phyloP scores from a whole-genome alignment of 2,888 invertebrate species.

The Diarsia mendica region DNA sequence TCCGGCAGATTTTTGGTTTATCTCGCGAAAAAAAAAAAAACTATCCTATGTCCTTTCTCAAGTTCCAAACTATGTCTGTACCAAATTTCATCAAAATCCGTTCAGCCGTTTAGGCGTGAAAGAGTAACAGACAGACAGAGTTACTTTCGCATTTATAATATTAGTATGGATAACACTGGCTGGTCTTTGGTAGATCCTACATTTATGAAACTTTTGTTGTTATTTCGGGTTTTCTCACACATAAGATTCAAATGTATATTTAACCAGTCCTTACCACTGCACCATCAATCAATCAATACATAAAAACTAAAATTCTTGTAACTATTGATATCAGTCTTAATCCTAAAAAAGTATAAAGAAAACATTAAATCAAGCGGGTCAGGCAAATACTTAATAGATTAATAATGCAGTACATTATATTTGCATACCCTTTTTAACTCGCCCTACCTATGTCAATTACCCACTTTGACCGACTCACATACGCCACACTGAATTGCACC shows the following conservation, averaged over 20 bases:
- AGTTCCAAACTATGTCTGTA: no score
- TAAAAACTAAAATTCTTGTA: no score
- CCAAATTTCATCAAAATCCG: no score
- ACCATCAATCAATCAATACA: no score
- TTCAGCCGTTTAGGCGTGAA: no score
- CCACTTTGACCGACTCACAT: conserved; percentile 43
- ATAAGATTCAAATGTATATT: not conserved
- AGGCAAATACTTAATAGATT: not conserved
- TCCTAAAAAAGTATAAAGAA: not conserved
- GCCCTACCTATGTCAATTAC: conserved; percentile 32
- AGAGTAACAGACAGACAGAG: no score
- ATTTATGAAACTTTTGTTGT: not conserved
- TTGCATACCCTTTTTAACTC: conserved; percentile 31
- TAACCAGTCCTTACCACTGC: no score
- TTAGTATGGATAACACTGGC: no score
- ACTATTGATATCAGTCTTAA: not conserved
- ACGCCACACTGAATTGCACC: conserved; percentile 15
- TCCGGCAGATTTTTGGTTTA: no score
- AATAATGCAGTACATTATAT: conserved; percentile 17
- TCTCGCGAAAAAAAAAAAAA: no score
- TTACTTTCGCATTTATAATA: no score
- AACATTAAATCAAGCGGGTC: not conserved
- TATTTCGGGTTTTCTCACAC: not conserved
- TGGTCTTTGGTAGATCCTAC: not conserved
- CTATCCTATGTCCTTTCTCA: no score